These are phyloP conservation scores for Laspeyria flexula DNA, from an alignment of 2,888 invertebrate genomes.

Conservation along the genomic window DNA sequence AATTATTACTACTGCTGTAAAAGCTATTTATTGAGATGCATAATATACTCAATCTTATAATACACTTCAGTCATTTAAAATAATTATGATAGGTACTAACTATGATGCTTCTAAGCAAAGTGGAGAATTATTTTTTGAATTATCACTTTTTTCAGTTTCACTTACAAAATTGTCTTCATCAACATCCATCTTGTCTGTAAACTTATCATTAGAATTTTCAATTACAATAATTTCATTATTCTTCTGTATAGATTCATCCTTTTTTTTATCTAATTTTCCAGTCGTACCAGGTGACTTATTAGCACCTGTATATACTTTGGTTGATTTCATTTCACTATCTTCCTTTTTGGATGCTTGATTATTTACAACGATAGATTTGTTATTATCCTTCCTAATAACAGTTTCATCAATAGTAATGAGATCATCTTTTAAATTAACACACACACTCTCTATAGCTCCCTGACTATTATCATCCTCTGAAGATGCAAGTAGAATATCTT, in stretches of 20 bases:
- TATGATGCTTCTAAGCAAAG: constrained; percentile 7
- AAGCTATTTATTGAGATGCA: not conserved
- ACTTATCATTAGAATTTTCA: constrained; percentile 2
- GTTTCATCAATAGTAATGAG: constrained; percentile 56
- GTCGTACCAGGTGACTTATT: not conserved
- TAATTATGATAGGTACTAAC: not conserved
- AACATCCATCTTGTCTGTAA: constrained; percentile 26
- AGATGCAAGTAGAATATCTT: constrained; percentile 66
- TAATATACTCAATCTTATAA: not conserved
- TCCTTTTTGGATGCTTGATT: not conserved
- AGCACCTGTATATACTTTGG: constrained; percentile 6
- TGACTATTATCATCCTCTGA: constrained; percentile 50
- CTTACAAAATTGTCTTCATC: constrained; percentile 14
- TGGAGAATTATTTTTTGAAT: constrained; percentile 6
- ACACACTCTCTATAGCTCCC: constrained; percentile 15
- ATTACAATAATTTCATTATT: not conserved
- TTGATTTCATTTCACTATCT: not conserved
- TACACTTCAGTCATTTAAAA: constrained; percentile 20
- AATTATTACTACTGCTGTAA: not conserved
- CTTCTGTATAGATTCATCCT: not conserved
- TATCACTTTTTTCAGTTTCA: constrained; percentile 6
- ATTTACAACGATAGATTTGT: constrained; percentile 17
- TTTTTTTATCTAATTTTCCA: not conserved
- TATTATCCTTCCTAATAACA: constrained; percentile 31
- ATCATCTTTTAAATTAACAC: constrained; percentile 58